Conservation (phyloP, 2,113 vertebrate genomes). For the Pagrus major region DNA sequence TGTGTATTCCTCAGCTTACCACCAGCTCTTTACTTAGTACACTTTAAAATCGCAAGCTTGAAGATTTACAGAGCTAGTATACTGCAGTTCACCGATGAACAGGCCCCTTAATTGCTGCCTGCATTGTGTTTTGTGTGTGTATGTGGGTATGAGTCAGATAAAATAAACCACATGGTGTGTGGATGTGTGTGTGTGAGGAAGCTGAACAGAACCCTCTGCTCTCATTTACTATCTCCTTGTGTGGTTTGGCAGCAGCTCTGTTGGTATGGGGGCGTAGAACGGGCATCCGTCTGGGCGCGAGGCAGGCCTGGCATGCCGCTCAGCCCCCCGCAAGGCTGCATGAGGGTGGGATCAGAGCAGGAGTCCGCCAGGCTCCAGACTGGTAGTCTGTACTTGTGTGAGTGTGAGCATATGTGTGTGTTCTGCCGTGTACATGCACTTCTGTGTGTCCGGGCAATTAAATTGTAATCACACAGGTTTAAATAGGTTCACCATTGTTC, state of each 20-base stretch:
- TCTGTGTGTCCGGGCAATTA: constrained; percentile 61
- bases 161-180: constrained; percentile 79
- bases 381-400: constrained; percentile 59
- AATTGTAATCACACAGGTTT: constrained; percentile 74
- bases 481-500: constrained; percentile 69
- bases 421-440: constrained; percentile 22
- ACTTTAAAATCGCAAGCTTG: constrained; percentile 49
- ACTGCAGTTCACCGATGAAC: constrained; percentile 67
- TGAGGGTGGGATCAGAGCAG: constrained; percentile 71
- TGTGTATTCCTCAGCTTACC: constrained; percentile 48
- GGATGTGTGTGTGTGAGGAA: constrained; percentile 57
- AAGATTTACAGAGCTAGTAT: constrained; percentile 69
- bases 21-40: constrained; percentile 46
- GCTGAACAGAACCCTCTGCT: constrained; percentile 64
- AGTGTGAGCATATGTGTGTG: constrained; percentile 31
- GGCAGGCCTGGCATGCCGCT: constrained; percentile 73
- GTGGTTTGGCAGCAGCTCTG: constrained; percentile 80
- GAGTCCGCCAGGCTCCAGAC: constrained; percentile 75
- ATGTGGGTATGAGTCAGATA: constrained; percentile 68
- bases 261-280: constrained; percentile 72
- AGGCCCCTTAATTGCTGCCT: constrained; percentile 73
- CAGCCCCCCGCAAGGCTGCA: constrained; percentile 68
- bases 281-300: constrained; percentile 80
- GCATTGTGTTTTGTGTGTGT: constrained; percentile 68
- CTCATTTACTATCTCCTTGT: constrained; percentile 83